Percentiles rank a stretch among this genome's conserved stretches.
Evolutionary conservation across 2,797 vertebrate genomes (phyloP).

Genomic region (Dromococcyx pavoninus): DNA sequence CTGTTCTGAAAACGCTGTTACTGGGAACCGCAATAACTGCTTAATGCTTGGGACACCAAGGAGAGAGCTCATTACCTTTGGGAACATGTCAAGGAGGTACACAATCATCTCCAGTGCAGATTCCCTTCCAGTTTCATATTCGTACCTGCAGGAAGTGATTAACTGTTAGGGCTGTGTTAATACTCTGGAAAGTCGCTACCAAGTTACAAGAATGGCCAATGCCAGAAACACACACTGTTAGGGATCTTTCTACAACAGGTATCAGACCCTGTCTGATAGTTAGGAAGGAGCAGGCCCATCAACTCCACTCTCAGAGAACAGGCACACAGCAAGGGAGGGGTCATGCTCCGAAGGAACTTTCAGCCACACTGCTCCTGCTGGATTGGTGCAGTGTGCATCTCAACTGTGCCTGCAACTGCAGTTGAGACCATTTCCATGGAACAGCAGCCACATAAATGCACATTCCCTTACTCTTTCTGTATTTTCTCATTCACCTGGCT

Average conservation of each 20-base stretch:
- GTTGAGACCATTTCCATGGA: background rate
- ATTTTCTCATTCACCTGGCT: background rate
- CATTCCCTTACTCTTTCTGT: background rate
- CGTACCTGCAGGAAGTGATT: conserved; percentile 79
- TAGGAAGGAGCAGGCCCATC: background rate
- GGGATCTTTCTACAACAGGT: background rate
- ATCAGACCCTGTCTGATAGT: background rate
- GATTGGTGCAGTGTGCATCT: background rate
- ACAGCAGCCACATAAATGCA: background rate
- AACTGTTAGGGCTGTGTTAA: background rate
- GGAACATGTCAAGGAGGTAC: conserved; percentile 89
- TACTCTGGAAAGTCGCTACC: background rate
- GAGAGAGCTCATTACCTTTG: conserved; percentile 79
- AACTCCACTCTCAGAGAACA: background rate
- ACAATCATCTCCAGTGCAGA: conserved; percentile 92
- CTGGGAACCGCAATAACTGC: background rate
- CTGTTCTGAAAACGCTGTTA: background rate
- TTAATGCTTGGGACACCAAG: background rate
- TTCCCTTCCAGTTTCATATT: conserved; percentile 92
- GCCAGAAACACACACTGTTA: background rate
- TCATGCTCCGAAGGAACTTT: background rate
- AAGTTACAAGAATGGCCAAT: background rate
- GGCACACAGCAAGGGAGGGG: background rate
- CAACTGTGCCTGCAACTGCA: background rate
- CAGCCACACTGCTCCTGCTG: background rate